Evolutionary conservation across 1,140 invertebrate species (phyloP).

Genomic region (Nomia melanderi): DNA sequence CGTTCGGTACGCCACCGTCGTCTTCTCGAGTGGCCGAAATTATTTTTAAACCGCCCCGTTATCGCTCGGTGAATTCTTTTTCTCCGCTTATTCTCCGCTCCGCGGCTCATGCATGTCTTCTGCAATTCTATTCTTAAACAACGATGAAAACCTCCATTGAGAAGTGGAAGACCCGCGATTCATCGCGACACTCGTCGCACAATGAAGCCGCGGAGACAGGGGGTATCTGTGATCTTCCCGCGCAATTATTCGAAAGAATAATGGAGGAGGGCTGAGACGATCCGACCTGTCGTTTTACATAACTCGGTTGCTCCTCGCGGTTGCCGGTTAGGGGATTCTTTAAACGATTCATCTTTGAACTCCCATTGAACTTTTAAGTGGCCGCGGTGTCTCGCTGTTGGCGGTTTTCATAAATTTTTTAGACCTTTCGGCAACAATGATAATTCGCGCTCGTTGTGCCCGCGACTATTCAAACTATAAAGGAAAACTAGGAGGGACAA

Average conservation of each 20-base stretch:
- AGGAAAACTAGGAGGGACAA: too few species aligned
- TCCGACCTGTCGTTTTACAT: background rate
- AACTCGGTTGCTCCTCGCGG: background rate
- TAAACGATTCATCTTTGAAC: too few species aligned
- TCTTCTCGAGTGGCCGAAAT: constrained; percentile 26
- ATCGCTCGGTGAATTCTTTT: background rate
- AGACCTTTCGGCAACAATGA: too few species aligned
- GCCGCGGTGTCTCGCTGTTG: too few species aligned
- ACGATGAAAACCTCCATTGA: background rate
- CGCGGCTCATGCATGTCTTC: background rate
- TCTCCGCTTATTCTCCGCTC: background rate
- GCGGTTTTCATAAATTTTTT: too few species aligned
- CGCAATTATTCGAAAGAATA: too few species aligned
- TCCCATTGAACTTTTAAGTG: too few species aligned
- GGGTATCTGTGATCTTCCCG: background rate
- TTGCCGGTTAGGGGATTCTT: too few species aligned
- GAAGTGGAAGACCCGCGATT: background rate
- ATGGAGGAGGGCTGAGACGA: too few species aligned
- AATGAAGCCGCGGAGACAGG: background rate
- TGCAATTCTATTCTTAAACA: constrained; percentile 16
- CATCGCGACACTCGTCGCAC: background rate
- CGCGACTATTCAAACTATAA: too few species aligned
- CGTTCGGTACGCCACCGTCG: background rate
- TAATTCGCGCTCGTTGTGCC: too few species aligned
- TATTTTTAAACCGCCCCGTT: constrained; percentile 38